Evolutionary conservation across 23 tunicate genomes (phyloP), one percentile per base, ranked within the genome.

Genomic region (Halocynthia aurantium): DNA sequence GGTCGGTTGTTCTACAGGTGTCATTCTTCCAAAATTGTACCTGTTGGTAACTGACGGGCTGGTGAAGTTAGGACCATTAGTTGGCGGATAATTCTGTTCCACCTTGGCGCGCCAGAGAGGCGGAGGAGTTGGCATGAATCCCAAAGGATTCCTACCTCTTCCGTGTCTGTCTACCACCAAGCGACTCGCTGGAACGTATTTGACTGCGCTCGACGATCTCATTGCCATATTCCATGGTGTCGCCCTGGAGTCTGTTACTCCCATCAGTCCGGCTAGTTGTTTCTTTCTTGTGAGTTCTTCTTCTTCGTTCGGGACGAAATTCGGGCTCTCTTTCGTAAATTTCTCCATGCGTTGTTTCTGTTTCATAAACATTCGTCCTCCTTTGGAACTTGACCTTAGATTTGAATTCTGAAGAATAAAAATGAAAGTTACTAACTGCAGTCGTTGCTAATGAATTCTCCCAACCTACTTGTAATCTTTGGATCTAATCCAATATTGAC

Each of bases 31-130:
- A 13, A 50, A 62, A 8, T 53, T n/a, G 13, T 74, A 0, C 15
- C 78, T 63, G 9, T 52, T 44, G 19, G 22, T 74, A 44, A 50
- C 31, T 44, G 60, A 52, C 44, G 44, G 44, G 50, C 57, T 62
- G 11, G 60, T 52, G 56, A 0, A 21, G 17, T 64, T 10, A 2
- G 78, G 62, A 53, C 55, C n/a, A 12, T 13, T 54, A n/a, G 55
- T 40, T 2, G 76, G 76, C 8, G 78, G 78, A 74, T 71, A 85
- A 62, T 77, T 53, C 15, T 85, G 57, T 57, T 85, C 97, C 68
- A 83, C 87, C 64, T 85, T 85, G 7, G 91, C 90, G 20, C 91
- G 69, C 97, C 91, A 85, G 49, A 75, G 82, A 6, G 90, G 85
- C 6, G 84, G 91, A 54, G 87, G 87, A 10, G 72, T 57, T 15